Conservation (phyloP, 2,113 vertebrate genomes). For the Salminus brasiliensis region DNA sequence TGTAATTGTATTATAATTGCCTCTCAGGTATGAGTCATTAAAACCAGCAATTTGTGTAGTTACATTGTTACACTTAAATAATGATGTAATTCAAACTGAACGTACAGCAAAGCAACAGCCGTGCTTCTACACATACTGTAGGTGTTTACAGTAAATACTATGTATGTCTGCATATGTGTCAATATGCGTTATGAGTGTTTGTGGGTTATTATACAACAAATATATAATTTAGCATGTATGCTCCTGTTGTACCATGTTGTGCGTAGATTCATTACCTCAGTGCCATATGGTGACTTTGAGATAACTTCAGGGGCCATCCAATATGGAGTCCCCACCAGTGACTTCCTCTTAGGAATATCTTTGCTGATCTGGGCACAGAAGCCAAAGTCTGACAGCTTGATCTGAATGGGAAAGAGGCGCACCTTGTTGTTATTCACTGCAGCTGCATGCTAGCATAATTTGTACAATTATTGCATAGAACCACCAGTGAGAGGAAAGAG, state of each 20-base stretch:
- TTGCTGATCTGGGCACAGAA: slow-evolving; percentile 99
- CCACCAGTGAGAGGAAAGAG: neutral
- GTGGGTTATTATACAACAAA: neutral
- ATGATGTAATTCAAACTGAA: too few relatives aligned
- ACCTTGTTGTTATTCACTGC: neutral
- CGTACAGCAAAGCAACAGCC: too few relatives aligned
- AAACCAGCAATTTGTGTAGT: too few relatives aligned
- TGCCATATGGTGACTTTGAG: slow-evolving; percentile 92
- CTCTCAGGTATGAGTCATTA: too few relatives aligned
- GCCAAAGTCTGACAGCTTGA: slow-evolving; percentile 98
- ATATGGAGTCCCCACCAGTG: slow-evolving; percentile 95
- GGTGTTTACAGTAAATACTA: too few relatives aligned
- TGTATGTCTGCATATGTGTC: too few relatives aligned
- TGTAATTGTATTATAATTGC: too few relatives aligned
- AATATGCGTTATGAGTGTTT: neutral
- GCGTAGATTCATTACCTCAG: slow-evolving; percentile 81
- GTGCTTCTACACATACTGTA: too few relatives aligned
- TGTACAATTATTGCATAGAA: neutral
- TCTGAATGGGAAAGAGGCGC: slow-evolving; percentile 67
- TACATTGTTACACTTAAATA: too few relatives aligned
- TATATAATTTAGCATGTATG: too few relatives aligned
- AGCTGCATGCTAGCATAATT: neutral
- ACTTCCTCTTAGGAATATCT: slow-evolving; percentile 96
- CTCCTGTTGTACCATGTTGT: neutral
- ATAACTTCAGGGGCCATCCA: slow-evolving; percentile 99